Evolutionary conservation across 2,797 vertebrate species (phyloP), one percentile per base, ranked within the genome.

Genomic region (Notolepis coatsorum): DNA sequence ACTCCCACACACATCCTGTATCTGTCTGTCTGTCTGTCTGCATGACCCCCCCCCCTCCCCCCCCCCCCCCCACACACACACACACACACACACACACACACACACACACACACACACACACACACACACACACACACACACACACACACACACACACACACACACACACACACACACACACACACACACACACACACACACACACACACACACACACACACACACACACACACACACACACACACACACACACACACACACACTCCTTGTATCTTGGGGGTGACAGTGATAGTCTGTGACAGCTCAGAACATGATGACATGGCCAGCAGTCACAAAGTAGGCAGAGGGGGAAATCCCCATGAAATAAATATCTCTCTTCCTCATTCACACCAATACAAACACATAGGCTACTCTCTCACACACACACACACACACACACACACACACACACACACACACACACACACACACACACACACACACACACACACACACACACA

Each of bases 301-400:
- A 80, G 64, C 69, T 69, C 68, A 50, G 61, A 79, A 70, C 54
- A 81, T 52, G 81, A 84, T 53, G 70, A 75, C 72, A 84, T 53
- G 61, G 58, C 73, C 49, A 25, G 57, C 20, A 68, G 78, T 66
- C 57, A 38, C 62, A 53, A 6, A 48, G 3, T 33, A 59, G 25
- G 45, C 42, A 25, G 38, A 68, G 27, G 63, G 72, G 84, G 73
- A 75, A 79, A 84, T 73, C 86, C 80, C 81, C 51, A 49, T 78
- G 61, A 88, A 84, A 84, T 77, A 79, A 82, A 83, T 75, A 75
- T 79, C 23, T n/a, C n/a, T n/a, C n/a, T n/a, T n/a, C n/a, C n/a
- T n/a, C n/a, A n/a, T n/a, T n/a, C n/a, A n/a, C n/a, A n/a, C n/a
- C n/a, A n/a, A n/a, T n/a, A 58, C 43, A 74, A 37, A 64, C 52